Percentiles rank a stretch among this genome's conserved stretches.
Evolutionary conservation across 2,888 invertebrate species (phyloP).

Genomic region (Taphrorychus bicolor): DNA sequence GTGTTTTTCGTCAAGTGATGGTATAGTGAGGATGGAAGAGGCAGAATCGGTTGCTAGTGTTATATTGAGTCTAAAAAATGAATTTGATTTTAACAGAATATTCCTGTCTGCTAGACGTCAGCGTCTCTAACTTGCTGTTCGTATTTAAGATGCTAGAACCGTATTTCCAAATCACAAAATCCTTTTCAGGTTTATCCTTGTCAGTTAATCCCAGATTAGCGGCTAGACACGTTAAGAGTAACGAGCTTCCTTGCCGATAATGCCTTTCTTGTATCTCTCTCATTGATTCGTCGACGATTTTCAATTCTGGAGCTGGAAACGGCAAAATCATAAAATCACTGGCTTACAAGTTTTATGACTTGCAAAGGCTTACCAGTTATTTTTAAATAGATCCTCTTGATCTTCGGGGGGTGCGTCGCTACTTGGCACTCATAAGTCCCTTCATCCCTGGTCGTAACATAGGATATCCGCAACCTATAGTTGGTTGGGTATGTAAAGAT

Average conservation of each 20-base stretch:
- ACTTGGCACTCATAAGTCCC: slow-evolving; percentile 72
- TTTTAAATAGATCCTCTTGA: slow-evolving; percentile 65
- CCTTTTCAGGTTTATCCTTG: slow-evolving; percentile 38
- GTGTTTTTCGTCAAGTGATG: slow-evolving; percentile 64
- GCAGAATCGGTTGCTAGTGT: slow-evolving; percentile 55
- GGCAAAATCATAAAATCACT: background rate
- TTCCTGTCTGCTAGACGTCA: background rate
- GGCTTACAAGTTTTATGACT: background rate
- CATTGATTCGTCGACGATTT: slow-evolving; percentile 67
- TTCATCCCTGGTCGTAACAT: slow-evolving; percentile 66
- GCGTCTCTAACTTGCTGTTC: slow-evolving; percentile 59
- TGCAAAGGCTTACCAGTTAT: slow-evolving; percentile 39
- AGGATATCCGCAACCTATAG: slow-evolving; percentile 69
- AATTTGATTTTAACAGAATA: background rate
- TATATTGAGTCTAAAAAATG: slow-evolving; percentile 60
- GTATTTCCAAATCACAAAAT: slow-evolving; percentile 62
- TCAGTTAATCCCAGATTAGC: slow-evolving; percentile 35
- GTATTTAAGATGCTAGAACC: slow-evolving; percentile 62
- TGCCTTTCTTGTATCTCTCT: slow-evolving; percentile 65
- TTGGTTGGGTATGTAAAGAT: slow-evolving; percentile 69
- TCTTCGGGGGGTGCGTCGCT: slow-evolving; percentile 68
- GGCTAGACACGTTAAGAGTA: slow-evolving; percentile 63
- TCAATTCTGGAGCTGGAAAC: slow-evolving; percentile 65
- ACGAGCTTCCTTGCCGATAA: slow-evolving; percentile 66
- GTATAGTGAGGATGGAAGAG: slow-evolving; percentile 63